Evolutionary conservation across 2,888 invertebrate species (phyloP).

Genomic region (Ctena decussata): DNA sequence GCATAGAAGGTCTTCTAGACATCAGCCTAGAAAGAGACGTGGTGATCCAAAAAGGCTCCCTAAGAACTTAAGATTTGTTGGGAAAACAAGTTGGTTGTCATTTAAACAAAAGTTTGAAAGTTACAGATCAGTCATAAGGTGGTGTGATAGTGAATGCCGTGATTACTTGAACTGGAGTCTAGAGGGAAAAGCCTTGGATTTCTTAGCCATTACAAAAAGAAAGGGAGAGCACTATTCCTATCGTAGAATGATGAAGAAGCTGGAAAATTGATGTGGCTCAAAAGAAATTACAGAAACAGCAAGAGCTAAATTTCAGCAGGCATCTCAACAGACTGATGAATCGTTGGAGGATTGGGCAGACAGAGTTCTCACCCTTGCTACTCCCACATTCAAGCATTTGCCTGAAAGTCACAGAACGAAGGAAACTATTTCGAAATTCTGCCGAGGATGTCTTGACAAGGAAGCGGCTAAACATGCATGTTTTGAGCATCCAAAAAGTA

Average conservation of each 20-base stretch:
- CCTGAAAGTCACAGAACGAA: constrained; percentile 19
- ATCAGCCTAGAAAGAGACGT: not conserved
- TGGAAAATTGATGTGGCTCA: constrained; percentile 16
- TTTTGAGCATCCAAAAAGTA: constrained; percentile 25
- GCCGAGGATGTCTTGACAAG: constrained; percentile 42
- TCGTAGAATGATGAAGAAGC: constrained; percentile 3
- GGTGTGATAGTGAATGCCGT: too few species aligned
- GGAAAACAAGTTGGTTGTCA: constrained; percentile 2
- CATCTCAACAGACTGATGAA: not conserved
- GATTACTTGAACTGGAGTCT: constrained; percentile 24
- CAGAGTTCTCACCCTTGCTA: constrained; percentile 29
- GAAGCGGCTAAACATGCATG: constrained; percentile 37
- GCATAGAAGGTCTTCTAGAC: too few species aligned
- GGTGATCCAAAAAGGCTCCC: not conserved
- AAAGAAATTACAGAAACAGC: constrained; percentile 9
- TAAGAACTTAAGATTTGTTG: constrained; percentile 7
- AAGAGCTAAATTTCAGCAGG: constrained; percentile 20
- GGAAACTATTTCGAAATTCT: constrained; percentile 35
- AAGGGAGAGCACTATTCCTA: too few species aligned
- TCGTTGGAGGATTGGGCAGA: constrained; percentile 37
- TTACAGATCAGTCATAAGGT: too few species aligned
- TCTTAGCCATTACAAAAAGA: too few species aligned
- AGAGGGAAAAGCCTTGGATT: constrained; percentile 22
- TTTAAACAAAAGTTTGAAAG: too few species aligned
- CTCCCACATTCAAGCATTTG: constrained; percentile 29